Evolutionary conservation across 2,888 invertebrate species (phyloP).

Genomic region (Brachynemurus nebulosus): DNA sequence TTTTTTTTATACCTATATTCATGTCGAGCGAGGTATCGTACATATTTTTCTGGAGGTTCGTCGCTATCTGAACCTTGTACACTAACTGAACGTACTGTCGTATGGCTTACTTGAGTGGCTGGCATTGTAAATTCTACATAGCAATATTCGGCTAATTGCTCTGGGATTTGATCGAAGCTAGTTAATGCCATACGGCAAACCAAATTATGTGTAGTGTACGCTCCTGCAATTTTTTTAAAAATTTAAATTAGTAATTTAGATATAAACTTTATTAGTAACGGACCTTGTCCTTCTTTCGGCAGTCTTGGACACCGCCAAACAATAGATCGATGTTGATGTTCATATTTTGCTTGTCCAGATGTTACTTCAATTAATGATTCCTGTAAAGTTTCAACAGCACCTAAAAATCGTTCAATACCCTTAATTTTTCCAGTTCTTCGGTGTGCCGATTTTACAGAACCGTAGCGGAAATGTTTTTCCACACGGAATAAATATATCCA

Average conservation of each 20-base stretch:
- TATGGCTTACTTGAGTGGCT: slow-evolving; percentile 87
- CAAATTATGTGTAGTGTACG: slow-evolving; percentile 95
- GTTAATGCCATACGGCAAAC: slow-evolving; percentile 90
- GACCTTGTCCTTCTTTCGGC: slow-evolving; percentile 98
- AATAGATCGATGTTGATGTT: slow-evolving; percentile 92
- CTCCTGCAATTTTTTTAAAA: slow-evolving; percentile 45
- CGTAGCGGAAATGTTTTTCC: slow-evolving; percentile 95
- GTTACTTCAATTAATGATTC: slow-evolving; percentile 91
- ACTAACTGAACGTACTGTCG: slow-evolving; percentile 88
- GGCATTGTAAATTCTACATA: slow-evolving; percentile 98
- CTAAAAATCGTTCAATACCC: slow-evolving; percentile 82
- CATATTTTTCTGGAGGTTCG: slow-evolving; percentile 95
- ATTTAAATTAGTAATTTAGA: slow-evolving; percentile 2
- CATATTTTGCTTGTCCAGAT: slow-evolving; percentile 95
- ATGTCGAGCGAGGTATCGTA: slow-evolving; percentile 88
- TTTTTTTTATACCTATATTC: slow-evolving; percentile 65
- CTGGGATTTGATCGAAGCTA: slow-evolving; percentile 94
- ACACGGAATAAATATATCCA: slow-evolving; percentile 99
- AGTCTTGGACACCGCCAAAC: slow-evolving; percentile 97
- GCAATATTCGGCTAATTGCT: slow-evolving; percentile 75
- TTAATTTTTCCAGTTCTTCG: slow-evolving; percentile 79
- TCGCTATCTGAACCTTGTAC: slow-evolving; percentile 73
- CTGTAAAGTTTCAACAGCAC: slow-evolving; percentile 80
- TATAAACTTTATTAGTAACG: slow-evolving; percentile 12
- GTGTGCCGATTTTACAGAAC: slow-evolving; percentile 91